Base-by-base conservation (phyloP, 1,140 invertebrate genomes). In the Penaeus japonicus region DNA sequence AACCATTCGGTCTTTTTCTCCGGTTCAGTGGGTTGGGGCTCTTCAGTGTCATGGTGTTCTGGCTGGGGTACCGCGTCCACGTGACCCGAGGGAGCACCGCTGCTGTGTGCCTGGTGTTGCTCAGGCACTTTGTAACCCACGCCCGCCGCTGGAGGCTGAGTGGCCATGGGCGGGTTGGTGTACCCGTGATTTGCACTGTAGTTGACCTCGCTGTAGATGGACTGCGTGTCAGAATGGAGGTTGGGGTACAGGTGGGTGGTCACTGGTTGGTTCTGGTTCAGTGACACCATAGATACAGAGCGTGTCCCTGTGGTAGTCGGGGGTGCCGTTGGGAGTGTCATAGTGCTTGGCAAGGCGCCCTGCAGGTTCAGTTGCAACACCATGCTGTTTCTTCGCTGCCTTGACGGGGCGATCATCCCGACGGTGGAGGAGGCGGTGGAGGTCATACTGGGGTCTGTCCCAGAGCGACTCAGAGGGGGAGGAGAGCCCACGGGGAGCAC, bases 341-440 rank as follows among this genome's bases (percentile, higher is more conserved):
- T 30, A 32, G 59, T 77, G 32, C 82, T 57, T 20, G 84, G 5
- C 47, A 79, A 65, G 27, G 70, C 89, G 27, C 53, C 57, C 70
- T 90, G 89, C 32, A 90, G 88, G 79, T 90, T 90, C 39, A 90
- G 83, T 57, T 90, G 90, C 18, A 90, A 55, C 24, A 90, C 89
- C 90, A 90, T 90, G 83, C 90, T 90, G 77, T 90, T 89, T 22
- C 80, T 85, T 27, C 89, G 88, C 1, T 57, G 24, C 24, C 87
- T 86, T 65, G 30, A 57, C 18, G 54, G 35, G 35, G 53, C 20
- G 32, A 62, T 35, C n/a, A 82, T 54, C 20, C 73, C 85, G 32
- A 39, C 70, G 15, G 59, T n/a, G 27, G 80, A 83, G 32, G 86
- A 24, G 1, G 87, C 22, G 18, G 81, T 70, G 22, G 87, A 78